phyloP scores from a whole-genome alignment of 2,797 vertebrate genomes.

The Schizopygopsis pylzovi region DNA sequence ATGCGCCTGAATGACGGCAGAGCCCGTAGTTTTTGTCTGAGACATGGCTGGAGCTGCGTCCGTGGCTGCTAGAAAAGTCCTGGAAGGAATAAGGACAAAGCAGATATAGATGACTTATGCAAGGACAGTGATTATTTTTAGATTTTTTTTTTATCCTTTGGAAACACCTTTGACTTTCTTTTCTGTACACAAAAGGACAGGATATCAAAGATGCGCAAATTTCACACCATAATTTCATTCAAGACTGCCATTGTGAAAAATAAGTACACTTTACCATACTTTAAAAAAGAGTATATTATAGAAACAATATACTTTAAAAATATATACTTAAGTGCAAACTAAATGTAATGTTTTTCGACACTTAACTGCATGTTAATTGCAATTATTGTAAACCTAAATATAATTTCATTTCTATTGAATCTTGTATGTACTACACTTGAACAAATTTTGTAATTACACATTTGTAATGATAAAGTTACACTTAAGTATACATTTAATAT shows the following conservation, averaged over 20 bases:
- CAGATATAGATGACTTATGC: neutral
- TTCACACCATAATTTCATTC: neutral
- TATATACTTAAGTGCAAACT: neutral
- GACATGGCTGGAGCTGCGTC: conserved; percentile 79
- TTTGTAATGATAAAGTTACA: neutral
- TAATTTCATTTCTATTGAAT: neutral
- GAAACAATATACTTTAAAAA: neutral
- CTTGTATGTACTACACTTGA: neutral
- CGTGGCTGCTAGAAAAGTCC: conserved; percentile 67
- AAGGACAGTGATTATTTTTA: neutral
- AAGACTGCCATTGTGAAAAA: neutral
- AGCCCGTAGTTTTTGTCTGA: conserved; percentile 76
- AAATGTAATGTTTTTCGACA: neutral
- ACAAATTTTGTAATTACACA: no score
- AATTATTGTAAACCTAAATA: neutral
- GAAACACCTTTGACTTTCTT: neutral
- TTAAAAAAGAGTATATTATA: neutral
- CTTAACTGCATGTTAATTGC: neutral
- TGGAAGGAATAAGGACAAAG: conserved; percentile 38
- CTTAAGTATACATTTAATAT: neutral
- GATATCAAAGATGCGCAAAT: neutral
- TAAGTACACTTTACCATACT: neutral
- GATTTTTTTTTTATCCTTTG: neutral
- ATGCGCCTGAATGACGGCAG: conserved; percentile 89
- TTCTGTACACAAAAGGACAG: neutral